Evolutionary conservation across 92 coral and sea anemone genomes (phyloP).

Genomic region (Zoanthus gigantus): DNA sequence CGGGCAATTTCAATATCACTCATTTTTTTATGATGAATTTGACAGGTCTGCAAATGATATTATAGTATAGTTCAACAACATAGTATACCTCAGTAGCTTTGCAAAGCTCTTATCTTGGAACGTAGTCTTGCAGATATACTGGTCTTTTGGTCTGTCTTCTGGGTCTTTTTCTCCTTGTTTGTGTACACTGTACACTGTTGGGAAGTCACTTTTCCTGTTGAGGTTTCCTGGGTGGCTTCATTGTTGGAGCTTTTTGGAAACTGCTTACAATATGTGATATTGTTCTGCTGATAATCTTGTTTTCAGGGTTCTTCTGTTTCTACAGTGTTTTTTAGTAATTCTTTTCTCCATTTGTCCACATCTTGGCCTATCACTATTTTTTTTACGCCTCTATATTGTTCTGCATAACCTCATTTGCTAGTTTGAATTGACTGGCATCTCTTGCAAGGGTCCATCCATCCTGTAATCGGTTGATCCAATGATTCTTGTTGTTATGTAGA

Average conservation of each 20-base stretch:
- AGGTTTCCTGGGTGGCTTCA: too few species aligned
- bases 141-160: slow-evolving; percentile 5
- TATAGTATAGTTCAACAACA: slow-evolving; percentile 2
- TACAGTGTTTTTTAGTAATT: neutral
- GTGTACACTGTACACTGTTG: neutral
- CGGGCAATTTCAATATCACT: too few species aligned
- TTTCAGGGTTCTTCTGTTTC: neutral
- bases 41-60: neutral
- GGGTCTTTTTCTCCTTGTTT: slow-evolving; percentile 13
- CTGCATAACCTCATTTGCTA: slow-evolving; percentile 14
- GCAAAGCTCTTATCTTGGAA: slow-evolving; percentile 28
- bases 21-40: too few species aligned
- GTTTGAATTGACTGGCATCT: slow-evolving; percentile 20
- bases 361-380: neutral
- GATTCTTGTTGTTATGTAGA: slow-evolving; percentile 29
- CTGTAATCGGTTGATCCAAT: slow-evolving; percentile 8
- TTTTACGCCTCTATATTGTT: neutral
- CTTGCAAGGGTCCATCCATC: neutral
- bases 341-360: neutral
- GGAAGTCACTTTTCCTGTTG: neutral
- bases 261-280: too few species aligned
- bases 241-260: too few species aligned
- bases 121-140: slow-evolving; percentile 23
- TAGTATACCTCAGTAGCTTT: slow-evolving; percentile 15
- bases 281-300: slow-evolving; percentile 2